Conservation (phyloP, 2,113 vertebrate species). For the Hiodon alosoides region DNA sequence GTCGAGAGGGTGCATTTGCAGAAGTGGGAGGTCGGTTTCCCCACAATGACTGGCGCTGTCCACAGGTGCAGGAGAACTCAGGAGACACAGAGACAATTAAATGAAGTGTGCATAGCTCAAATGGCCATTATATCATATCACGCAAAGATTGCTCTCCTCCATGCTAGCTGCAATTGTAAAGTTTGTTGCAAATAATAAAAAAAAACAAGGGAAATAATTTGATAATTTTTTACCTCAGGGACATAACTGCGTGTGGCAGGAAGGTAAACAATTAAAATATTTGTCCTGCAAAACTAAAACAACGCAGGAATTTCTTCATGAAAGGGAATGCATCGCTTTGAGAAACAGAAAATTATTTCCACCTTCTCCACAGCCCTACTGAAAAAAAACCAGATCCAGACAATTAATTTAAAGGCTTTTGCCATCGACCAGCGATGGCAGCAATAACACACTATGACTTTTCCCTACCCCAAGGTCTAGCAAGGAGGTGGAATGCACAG, state of each 20-base stretch:
- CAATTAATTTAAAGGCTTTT: too few species aligned
- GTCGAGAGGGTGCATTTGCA: constrained; percentile 53
- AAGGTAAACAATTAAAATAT: background rate
- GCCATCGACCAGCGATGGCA: too few species aligned
- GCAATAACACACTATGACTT: too few species aligned
- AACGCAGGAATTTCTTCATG: too few species aligned
- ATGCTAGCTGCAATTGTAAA: constrained; percentile 57
- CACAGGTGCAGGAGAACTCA: constrained; percentile 46
- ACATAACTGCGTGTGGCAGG: background rate
- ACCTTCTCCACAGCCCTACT: too few species aligned
- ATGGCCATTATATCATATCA: background rate
- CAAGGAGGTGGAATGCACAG: too few species aligned
- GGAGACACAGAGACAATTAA: constrained; percentile 49
- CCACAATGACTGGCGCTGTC: constrained; percentile 37
- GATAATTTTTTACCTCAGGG: background rate
- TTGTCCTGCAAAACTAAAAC: background rate
- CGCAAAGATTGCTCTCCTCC: background rate
- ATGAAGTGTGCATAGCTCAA: constrained; percentile 38
- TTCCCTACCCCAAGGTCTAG: too few species aligned
- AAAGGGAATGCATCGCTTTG: too few species aligned
- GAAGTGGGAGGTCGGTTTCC: constrained; percentile 48
- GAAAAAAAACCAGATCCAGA: too few species aligned
- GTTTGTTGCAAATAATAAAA: constrained; percentile 58
- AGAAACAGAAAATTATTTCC: too few species aligned
- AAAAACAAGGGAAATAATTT: constrained; percentile 1